Conservation (phyloP, 2,113 vertebrate genomes). For the Epinephelus moara region DNA sequence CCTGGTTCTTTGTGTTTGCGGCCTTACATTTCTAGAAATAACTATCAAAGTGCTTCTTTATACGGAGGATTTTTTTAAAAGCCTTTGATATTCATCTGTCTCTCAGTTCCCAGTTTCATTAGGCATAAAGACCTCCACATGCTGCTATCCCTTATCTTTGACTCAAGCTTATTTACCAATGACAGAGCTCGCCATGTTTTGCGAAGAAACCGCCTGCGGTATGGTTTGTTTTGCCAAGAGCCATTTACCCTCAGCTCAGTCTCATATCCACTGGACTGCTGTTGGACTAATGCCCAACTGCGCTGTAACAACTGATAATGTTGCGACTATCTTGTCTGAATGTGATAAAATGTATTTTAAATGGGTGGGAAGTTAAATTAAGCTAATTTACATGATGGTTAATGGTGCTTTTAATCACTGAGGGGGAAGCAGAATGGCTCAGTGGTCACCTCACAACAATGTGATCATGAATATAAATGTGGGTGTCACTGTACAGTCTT, state of each 20-base stretch:
- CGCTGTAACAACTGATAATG: not conserved
- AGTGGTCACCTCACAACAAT: not conserved
- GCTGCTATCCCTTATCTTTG: not conserved
- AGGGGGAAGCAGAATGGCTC: not conserved
- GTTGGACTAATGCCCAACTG: not conserved
- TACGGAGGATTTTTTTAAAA: conserved; percentile 8
- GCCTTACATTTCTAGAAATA: not conserved
- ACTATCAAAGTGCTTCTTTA: not conserved
- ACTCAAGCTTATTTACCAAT: not conserved
- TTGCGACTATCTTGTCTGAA: not conserved
- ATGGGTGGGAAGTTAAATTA: not conserved
- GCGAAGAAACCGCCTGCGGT: not conserved
- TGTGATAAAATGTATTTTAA: conserved; percentile 5
- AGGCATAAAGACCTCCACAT: not conserved
- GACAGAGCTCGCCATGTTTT: conserved; percentile 3
- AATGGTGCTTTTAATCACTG: not conserved
- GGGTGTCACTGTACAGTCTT: not conserved
- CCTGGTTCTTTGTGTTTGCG: not conserved
- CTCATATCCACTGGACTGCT: not conserved
- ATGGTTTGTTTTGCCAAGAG: conserved; percentile 6
- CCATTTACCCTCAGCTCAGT: not conserved
- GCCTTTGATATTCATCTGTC: conserved; percentile 9
- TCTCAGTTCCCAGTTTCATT: not conserved
- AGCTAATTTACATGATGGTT: not conserved
- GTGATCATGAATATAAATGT: not conserved